These are phyloP conservation scores for Probosciger aterrimus DNA, from an alignment of 2,113 vertebrate species.

Conservation along the genomic window DNA sequence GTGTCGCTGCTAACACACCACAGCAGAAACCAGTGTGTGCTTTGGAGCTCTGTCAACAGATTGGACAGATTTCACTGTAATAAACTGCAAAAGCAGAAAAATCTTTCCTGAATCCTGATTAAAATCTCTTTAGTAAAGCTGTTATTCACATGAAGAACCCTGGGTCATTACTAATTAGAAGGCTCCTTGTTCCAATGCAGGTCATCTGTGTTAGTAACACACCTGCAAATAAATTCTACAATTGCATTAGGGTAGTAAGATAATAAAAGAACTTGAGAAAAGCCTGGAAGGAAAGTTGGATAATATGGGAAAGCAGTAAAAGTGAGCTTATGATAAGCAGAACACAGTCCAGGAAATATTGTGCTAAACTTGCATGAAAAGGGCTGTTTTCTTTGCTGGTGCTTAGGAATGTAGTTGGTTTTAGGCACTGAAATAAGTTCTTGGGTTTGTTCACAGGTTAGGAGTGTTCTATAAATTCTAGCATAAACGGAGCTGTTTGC, in stretches of 20 bases:
- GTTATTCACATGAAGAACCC: background rate
- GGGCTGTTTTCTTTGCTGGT: background rate
- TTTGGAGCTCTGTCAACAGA: constrained; percentile 18
- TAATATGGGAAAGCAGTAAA: background rate
- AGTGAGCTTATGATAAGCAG: background rate
- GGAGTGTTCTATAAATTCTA: background rate
- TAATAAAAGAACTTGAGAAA: background rate
- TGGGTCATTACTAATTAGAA: background rate
- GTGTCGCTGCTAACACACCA: background rate
- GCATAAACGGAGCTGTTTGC: background rate
- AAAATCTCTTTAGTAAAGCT: background rate
- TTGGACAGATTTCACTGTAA: background rate
- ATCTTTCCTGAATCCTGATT: background rate
- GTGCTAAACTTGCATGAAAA: background rate
- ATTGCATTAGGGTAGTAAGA: background rate
- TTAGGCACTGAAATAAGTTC: background rate
- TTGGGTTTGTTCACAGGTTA: background rate
- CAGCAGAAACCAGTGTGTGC: background rate
- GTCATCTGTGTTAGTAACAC: background rate
- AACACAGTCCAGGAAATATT: background rate
- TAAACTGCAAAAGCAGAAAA: background rate
- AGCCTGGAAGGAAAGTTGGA: background rate
- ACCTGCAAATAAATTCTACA: background rate
- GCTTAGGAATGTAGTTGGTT: background rate
- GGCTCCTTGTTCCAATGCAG: background rate